Evolutionary conservation across 2,888 invertebrate genomes (phyloP), one percentile per base, ranked within the genome.

Genomic region (Melanostoma mellinum): DNA sequence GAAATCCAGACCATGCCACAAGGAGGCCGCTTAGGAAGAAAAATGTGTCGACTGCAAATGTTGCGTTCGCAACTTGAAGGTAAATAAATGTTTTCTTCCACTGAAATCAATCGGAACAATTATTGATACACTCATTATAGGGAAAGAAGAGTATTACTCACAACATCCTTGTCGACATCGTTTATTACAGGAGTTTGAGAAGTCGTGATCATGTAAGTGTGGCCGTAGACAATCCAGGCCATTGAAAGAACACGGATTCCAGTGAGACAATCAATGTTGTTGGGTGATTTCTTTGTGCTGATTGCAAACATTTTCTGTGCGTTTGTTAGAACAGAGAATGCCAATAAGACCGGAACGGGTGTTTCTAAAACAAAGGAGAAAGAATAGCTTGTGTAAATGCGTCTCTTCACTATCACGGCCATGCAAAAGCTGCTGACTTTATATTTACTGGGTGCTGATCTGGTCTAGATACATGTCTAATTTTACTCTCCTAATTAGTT

Each of bases 41-140:
- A 86, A 94, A 94, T 0, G 93, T 93, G 77, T 94, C 94, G 0
- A 94, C 93, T 0, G 93, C 91, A 6, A 93, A 88, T 0, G 92
- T 58, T 88, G 89, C 92, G 88, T 92, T 38, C 87, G 88, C 53
- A 4, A 86, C 33, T 8, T 85, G 46, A 68, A 86, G 77, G 3
- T 85, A 78, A 65, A 38, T 67, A 9, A 65, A 48, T 2, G 73
- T 67, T 50, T 73, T 10, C 5, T 53, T 9, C 85, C 85, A 87
- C 86, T 87, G n/a, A 35, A 77, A 61, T 9, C 3, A 2, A 4
- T 10, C 1, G 20, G 1, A 20, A 20, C 20, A 20, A 46, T 6
- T 46, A 46, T 46, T 46, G 4, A 3, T 10, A 10, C 4, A 46
- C 3, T 3, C 1, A 10, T 46, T 46, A 2, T 10, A 10, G 3